Conservation (phyloP, 2,888 invertebrate genomes). For the Diaperis boleti region DNA sequence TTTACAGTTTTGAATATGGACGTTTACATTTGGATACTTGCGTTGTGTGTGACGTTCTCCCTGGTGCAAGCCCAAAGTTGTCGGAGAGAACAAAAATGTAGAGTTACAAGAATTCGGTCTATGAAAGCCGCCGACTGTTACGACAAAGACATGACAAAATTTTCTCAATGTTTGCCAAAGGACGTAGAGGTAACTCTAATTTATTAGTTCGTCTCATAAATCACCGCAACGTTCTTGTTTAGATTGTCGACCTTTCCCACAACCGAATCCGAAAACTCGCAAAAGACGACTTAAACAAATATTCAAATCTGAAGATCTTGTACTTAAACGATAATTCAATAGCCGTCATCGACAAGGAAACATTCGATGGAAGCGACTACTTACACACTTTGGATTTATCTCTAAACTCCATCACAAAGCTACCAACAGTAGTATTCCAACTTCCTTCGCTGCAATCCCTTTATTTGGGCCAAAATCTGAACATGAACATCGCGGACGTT, state of each 20-base stretch:
- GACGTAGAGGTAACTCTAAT: constrained; percentile 60
- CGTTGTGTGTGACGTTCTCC: constrained; percentile 19
- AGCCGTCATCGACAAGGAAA: constrained; percentile 56
- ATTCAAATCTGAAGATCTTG: constrained; percentile 57
- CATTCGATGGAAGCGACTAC: constrained; percentile 54
- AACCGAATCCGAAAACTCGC: constrained; percentile 61
- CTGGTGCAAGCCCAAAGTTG: constrained; percentile 44
- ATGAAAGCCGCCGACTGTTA: constrained; percentile 61
- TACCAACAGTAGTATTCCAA: constrained; percentile 60
- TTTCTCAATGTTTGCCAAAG: constrained; percentile 59
- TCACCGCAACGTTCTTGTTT: constrained; percentile 36
- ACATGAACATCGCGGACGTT: constrained; percentile 59
- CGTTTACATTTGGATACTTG: constrained; percentile 20
- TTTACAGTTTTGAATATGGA: constrained; percentile 40
- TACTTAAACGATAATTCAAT: constrained; percentile 63
- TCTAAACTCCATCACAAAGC: constrained; percentile 54
- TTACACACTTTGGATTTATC: constrained; percentile 60
- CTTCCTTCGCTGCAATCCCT: constrained; percentile 60
- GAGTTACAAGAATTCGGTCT: constrained; percentile 52
- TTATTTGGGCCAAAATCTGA: constrained; percentile 60
- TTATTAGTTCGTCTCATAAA: constrained; percentile 1
- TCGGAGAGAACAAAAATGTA: constrained; percentile 52
- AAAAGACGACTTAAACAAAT: constrained; percentile 56
- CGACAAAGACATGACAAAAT: constrained; percentile 54
- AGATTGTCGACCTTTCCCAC: constrained; percentile 60